Conservation (phyloP, 2,888 invertebrate species). For the Lamellibrachia columna region DNA sequence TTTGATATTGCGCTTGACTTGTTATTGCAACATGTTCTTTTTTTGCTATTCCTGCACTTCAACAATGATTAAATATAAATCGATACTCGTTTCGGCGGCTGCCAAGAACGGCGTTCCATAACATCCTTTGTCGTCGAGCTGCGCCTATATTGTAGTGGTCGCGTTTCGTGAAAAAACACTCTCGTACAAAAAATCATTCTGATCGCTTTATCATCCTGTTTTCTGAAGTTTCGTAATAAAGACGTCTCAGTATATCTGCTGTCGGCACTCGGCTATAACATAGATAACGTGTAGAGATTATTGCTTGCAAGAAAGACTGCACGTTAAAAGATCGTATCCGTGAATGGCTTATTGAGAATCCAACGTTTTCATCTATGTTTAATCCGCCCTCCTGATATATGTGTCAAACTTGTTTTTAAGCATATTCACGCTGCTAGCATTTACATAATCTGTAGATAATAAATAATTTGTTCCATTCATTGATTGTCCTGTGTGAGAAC, state of each 20-base stretch:
- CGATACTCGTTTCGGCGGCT: background rate
- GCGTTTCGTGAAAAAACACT: background rate
- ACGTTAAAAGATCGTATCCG: background rate
- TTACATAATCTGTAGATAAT: no score
- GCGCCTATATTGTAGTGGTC: background rate
- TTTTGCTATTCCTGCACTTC: background rate
- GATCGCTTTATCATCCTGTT: background rate
- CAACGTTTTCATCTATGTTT: no score
- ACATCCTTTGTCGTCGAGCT: background rate
- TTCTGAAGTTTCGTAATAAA: background rate
- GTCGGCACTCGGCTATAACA: background rate
- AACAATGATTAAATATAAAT: background rate
- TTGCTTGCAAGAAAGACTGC: background rate
- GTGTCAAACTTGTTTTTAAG: no score
- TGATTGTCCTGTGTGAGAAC: no score
- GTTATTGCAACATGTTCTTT: background rate
- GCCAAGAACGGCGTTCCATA: background rate
- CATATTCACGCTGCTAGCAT: no score
- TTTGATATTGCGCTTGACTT: background rate
- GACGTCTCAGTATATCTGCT: background rate
- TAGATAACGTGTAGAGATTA: background rate
- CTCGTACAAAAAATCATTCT: background rate
- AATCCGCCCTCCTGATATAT: no score
- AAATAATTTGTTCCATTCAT: no score
- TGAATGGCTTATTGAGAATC: background rate